phyloP scores from a whole-genome alignment of 2,797 vertebrate species.

The Emydoidea blandingii region DNA sequence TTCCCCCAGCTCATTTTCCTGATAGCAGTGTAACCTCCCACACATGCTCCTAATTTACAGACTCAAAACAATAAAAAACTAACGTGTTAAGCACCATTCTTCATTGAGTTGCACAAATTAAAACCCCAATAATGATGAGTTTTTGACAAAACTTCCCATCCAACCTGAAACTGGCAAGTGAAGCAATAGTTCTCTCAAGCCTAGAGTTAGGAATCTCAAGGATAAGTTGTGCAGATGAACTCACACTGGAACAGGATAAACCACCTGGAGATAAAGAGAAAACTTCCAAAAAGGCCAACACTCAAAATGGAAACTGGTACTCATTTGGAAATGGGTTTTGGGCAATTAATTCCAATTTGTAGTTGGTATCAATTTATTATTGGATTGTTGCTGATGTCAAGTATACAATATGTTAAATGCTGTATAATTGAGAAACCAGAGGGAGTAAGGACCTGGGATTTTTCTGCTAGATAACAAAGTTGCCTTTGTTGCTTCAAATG shows the following conservation, averaged over 20 bases:
- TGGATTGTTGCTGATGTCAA: not conserved
- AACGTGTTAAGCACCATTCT: not conserved
- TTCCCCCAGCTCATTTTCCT: not conserved
- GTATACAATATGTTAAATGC: not conserved
- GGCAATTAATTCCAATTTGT: not conserved
- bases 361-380: not conserved
- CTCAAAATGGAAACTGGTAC: not conserved
- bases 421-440: not conserved
- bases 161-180: not conserved
- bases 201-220: not conserved
- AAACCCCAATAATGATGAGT: not conserved
- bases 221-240: not conserved
- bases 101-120: not conserved
- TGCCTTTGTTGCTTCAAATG: not conserved
- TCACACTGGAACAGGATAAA: not conserved
- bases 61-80: not conserved
- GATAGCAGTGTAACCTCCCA: not conserved
- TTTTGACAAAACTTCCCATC: not conserved
- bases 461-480: not conserved
- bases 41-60: not conserved
- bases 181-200: not conserved
- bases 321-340: not conserved
- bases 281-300: not conserved
- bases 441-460: not conserved
- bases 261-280: not conserved